Evolutionary conservation across 2,888 invertebrate species (phyloP).

Genomic region (Diplolepis rosae): DNA sequence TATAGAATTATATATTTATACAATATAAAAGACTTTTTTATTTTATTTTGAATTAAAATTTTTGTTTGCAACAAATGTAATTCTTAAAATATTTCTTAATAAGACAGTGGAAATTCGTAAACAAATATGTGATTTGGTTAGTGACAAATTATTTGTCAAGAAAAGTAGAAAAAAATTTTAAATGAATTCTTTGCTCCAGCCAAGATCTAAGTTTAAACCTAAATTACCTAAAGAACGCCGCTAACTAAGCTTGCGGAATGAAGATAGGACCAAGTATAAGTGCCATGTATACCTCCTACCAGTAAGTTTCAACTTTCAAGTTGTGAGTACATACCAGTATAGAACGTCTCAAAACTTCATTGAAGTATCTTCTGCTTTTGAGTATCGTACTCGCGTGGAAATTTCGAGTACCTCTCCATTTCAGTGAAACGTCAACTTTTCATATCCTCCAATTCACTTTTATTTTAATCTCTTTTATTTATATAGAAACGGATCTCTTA

Average conservation of each 20-base stretch:
- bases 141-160: too few species aligned
- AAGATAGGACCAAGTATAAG: neutral
- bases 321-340: neutral
- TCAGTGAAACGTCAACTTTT: neutral
- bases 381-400: neutral
- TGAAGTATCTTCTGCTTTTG: neutral
- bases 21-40: too few species aligned
- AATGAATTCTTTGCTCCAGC: neutral
- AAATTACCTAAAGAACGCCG: neutral
- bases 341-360: conserved; percentile 23
- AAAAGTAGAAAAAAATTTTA: neutral
- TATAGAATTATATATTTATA: too few species aligned
- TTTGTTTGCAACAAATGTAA: too few species aligned
- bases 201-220: neutral
- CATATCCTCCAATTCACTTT: neutral
- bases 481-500: neutral
- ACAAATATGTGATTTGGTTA: too few species aligned
- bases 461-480: neutral
- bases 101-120: too few species aligned
- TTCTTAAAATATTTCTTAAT: too few species aligned
- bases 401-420: neutral
- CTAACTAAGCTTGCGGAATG: conserved; percentile 2
- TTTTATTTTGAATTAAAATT: too few species aligned
- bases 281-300: conserved; percentile 7
- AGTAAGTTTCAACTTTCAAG: conserved; percentile 1